Percentiles rank a stretch among this genome's conserved stretches.
phyloP scores from a whole-genome alignment of 2,797 vertebrate species.

The Halcyon smyrnensis region DNA sequence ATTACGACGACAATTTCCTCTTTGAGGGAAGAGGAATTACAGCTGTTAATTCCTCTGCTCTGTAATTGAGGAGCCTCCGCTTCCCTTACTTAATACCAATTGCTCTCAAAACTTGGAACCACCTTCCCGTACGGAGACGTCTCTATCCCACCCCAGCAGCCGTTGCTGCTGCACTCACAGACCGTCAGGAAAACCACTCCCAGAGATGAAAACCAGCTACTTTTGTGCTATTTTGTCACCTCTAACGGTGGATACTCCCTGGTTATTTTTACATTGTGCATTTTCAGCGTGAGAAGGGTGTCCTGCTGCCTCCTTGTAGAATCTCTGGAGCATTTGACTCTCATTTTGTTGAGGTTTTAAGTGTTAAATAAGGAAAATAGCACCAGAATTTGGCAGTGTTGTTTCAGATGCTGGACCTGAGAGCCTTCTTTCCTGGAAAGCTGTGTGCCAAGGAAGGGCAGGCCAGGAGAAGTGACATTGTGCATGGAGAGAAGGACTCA shows the following conservation, averaged over 20 bases:
- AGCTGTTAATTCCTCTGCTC: neutral
- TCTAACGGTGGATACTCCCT: neutral
- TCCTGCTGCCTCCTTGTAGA: neutral
- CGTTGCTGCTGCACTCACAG: neutral
- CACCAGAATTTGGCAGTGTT: neutral
- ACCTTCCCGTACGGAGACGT: fast-evolving
- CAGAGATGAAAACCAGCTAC: neutral
- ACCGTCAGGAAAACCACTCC: neutral
- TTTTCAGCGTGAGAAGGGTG: neutral
- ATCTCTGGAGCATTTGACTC: neutral
- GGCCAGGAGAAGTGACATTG: neutral
- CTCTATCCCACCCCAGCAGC: neutral
- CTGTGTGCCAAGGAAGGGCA: neutral
- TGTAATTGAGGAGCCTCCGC: neutral
- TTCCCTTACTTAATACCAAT: neutral
- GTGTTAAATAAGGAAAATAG: neutral
- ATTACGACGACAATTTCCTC: constrained; percentile 23
- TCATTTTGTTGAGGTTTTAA: neutral
- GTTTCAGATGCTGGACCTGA: neutral
- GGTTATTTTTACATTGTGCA: neutral
- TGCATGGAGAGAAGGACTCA: neutral
- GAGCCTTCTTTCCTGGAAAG: neutral
- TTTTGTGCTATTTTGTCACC: neutral
- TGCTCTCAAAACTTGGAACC: neutral
- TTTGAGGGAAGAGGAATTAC: neutral